Evolutionary conservation across 2,888 invertebrate species (phyloP).

Genomic region (Platycheirus rosarum): DNA sequence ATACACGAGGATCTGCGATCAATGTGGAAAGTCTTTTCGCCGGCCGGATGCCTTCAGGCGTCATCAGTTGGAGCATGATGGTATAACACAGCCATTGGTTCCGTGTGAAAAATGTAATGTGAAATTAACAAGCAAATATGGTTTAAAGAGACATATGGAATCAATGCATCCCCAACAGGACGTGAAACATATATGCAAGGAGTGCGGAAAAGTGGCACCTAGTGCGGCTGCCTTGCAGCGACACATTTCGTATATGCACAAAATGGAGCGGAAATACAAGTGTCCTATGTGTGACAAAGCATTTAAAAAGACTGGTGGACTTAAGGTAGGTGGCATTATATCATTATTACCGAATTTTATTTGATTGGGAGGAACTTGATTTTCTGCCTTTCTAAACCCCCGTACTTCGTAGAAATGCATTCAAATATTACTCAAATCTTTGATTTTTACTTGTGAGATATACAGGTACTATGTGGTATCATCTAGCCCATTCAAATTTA

Average conservation of each 20-base stretch:
- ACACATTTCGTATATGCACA: constrained; percentile 80
- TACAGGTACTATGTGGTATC: too few species aligned
- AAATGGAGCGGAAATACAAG: constrained; percentile 78
- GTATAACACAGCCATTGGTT: constrained; percentile 76
- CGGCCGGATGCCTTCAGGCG: constrained; percentile 78
- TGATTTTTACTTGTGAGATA: too few species aligned
- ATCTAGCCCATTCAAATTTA: too few species aligned
- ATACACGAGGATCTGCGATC: constrained; percentile 80
- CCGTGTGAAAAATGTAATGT: constrained; percentile 79
- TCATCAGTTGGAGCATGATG: constrained; percentile 80
- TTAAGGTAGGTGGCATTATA: constrained; percentile 75
- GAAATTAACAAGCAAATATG: constrained; percentile 78
- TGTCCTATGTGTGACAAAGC: constrained; percentile 81
- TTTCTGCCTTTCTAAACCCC: too few species aligned
- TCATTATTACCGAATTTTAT: too few species aligned
- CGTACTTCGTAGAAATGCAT: too few species aligned
- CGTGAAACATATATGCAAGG: constrained; percentile 78
- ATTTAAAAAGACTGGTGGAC: constrained; percentile 79
- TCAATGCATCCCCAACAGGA: constrained; percentile 78
- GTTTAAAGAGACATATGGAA: constrained; percentile 80
- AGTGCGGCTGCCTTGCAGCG: constrained; percentile 78
- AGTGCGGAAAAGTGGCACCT: constrained; percentile 79
- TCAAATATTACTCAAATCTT: too few species aligned
- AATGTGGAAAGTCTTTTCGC: constrained; percentile 80
- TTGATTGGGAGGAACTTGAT: too few species aligned